Evolutionary conservation across 2,797 vertebrate genomes (phyloP).

Genomic region (Spinus olivaceus): DNA sequence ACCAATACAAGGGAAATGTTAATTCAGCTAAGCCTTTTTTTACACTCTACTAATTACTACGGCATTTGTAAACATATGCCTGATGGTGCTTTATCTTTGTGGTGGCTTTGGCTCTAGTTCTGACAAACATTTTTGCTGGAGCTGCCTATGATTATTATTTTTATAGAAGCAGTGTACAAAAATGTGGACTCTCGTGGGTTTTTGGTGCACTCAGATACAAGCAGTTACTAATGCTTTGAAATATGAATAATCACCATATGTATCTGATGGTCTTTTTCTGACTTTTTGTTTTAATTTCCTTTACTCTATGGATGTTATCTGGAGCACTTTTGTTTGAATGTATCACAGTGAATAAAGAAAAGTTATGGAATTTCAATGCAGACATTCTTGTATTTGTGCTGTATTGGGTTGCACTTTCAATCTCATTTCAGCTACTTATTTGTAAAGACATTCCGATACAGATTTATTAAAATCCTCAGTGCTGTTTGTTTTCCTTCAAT

Average conservation of each 20-base stretch:
- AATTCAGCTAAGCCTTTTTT: constrained; percentile 45
- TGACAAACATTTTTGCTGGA: constrained; percentile 29
- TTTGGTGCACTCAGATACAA: constrained; percentile 32
- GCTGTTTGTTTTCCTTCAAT: not conserved
- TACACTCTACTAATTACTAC: constrained; percentile 48
- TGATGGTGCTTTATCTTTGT: constrained; percentile 58
- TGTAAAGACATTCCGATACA: not conserved
- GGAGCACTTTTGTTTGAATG: constrained; percentile 57
- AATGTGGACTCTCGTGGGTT: constrained; percentile 27
- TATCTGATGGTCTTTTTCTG: constrained; percentile 48
- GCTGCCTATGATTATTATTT: constrained; percentile 20
- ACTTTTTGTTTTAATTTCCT: constrained; percentile 43
- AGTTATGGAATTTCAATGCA: constrained; percentile 15
- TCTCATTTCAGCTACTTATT: not conserved
- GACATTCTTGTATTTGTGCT: constrained; percentile 2
- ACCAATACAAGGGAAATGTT: not conserved
- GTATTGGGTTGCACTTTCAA: not conserved
- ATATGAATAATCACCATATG: constrained; percentile 21
- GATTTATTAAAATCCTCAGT: not conserved
- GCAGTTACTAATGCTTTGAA: constrained; percentile 51
- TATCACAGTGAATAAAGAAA: constrained; percentile 49
- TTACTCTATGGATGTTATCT: constrained; percentile 35
- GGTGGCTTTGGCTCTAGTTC: constrained; percentile 25
- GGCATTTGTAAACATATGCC: constrained; percentile 61
- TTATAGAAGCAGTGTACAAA: constrained; percentile 25